phyloP scores from a whole-genome alignment of 2,888 invertebrate genomes.

The Philhelius pedissequus region DNA sequence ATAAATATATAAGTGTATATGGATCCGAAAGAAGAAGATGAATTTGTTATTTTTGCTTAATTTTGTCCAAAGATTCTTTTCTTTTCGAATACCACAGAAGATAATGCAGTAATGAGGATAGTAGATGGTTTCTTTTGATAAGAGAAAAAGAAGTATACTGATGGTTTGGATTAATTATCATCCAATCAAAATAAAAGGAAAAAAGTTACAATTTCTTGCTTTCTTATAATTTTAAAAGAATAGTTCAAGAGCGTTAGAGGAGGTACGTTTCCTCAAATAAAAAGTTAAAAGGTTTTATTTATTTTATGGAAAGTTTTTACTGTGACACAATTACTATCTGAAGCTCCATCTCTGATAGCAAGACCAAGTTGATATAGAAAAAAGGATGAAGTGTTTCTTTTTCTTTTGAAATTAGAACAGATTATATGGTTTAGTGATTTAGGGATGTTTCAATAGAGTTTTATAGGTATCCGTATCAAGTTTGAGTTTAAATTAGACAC shows the following conservation, averaged over 20 bases:
- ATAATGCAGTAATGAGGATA: background rate
- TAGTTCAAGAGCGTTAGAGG: background rate
- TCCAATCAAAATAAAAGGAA: background rate
- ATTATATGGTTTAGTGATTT: background rate
- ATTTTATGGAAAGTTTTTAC: too few relatives aligned
- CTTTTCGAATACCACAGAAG: background rate
- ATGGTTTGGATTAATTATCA: conserved; percentile 15
- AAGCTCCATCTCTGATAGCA: background rate
- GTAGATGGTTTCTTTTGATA: background rate
- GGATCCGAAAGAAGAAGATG: background rate
- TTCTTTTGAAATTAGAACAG: background rate
- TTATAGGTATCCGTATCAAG: too few relatives aligned
- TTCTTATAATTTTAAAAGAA: background rate
- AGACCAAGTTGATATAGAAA: background rate
- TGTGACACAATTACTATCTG: background rate
- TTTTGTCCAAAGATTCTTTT: background rate
- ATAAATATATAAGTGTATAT: background rate
- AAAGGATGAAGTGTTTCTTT: background rate
- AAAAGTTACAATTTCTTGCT: background rate
- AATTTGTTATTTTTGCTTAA: background rate
- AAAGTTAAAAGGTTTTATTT: background rate
- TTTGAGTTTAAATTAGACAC: too few relatives aligned
- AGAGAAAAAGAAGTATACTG: background rate
- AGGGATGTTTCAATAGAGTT: too few relatives aligned
- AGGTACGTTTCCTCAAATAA: background rate